phyloP scores from a whole-genome alignment of 1,140 invertebrate species.

The Melitaea cinxia region DNA sequence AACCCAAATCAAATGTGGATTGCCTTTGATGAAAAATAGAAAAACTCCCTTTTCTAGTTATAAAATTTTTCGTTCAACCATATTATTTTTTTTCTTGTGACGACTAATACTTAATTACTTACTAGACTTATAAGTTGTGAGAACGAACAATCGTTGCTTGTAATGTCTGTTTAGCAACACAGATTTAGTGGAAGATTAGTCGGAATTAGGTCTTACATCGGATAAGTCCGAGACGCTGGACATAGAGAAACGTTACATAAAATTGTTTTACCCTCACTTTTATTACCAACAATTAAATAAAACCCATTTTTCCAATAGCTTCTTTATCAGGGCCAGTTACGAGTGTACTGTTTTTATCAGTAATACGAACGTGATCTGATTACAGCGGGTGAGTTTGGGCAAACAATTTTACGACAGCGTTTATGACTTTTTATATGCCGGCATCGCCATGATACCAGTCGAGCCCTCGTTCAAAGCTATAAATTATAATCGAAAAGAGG shows the following conservation, averaged over 20 bases:
- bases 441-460: constrained; percentile 35
- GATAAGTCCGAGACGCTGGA: background rate
- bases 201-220: too few relatives aligned
- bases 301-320: constrained; percentile 43
- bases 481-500: constrained; percentile 76
- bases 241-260: constrained; percentile 13
- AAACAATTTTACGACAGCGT: constrained; percentile 76
- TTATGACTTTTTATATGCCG: constrained; percentile 66
- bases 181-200: too few relatives aligned
- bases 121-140: too few relatives aligned
- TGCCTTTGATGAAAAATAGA: background rate
- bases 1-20: background rate
- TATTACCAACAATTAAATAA: constrained; percentile 49
- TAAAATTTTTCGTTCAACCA: background rate
- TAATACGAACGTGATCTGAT: constrained; percentile 58
- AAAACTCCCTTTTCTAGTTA: background rate
- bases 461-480: constrained; percentile 53
- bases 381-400: constrained; percentile 42
- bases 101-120: background rate
- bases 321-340: constrained; percentile 44
- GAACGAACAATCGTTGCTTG: too few relatives aligned
- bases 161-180: too few relatives aligned
- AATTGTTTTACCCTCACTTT: constrained; percentile 32
- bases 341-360: constrained; percentile 52
- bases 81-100: background rate